A percentile compares a stretch with the other conserved stretches of the same genome.
phyloP scores from a whole-genome alignment of 1,140 invertebrate genomes.

The Sitodiplosis mosellana region DNA sequence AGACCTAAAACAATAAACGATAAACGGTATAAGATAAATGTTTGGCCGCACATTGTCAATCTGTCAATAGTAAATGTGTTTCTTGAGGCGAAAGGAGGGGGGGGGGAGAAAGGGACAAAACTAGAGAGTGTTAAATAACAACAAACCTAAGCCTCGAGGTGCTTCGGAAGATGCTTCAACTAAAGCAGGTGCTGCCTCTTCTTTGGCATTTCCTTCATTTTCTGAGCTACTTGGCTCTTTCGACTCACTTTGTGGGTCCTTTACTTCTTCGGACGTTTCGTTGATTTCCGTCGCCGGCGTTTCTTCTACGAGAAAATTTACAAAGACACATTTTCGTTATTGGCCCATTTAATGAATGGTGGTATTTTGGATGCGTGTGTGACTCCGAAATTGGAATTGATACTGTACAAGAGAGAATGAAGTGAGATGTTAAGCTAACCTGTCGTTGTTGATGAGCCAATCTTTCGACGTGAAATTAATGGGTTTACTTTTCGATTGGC shows the following conservation, averaged over 20 bases:
- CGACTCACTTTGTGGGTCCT: not conserved
- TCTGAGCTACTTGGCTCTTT: constrained; percentile 19
- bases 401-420: not conserved
- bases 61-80: too few relatives aligned
- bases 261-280: not conserved
- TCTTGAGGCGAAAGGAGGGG: too few relatives aligned
- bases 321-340: not conserved
- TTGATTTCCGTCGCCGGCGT: not conserved
- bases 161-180: constrained; percentile 27
- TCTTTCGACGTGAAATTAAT: constrained; percentile 19
- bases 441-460: constrained; percentile 13
- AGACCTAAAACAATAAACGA: constrained; percentile 22
- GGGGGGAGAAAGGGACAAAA: too few relatives aligned
- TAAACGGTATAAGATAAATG: not conserved
- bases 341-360: not conserved
- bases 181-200: constrained; percentile 26
- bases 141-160: constrained; percentile 27
- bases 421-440: not conserved
- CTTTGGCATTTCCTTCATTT: constrained; percentile 20
- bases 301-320: not conserved
- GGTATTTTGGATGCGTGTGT: not conserved
- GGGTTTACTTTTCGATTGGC: constrained; percentile 21
- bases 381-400: not conserved
- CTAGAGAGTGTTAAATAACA: too few relatives aligned
- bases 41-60: not conserved